phyloP scores from a whole-genome alignment of 35 echinoderm and acorn worm species.

The Chiridota heheva region DNA sequence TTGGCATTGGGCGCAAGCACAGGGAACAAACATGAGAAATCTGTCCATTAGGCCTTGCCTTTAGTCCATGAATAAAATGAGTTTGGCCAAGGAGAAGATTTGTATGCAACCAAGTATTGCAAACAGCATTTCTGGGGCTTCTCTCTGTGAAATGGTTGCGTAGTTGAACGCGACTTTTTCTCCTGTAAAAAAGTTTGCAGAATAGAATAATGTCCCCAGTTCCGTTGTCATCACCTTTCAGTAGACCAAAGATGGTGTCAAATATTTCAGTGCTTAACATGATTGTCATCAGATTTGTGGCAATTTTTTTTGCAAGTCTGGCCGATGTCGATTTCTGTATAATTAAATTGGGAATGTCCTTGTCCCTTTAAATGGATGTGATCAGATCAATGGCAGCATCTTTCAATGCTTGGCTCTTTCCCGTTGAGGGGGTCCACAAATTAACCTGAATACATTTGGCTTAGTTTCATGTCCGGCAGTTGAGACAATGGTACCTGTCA shows the following conservation, averaged over 20 bases:
- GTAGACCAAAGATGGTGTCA: conserved; percentile 6
- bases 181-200: conserved; percentile 32
- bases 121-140: conserved; percentile 17
- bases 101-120: neutral
- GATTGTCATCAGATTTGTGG: neutral
- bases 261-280: conserved; percentile 5
- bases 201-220: neutral
- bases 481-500: no score
- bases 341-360: neutral
- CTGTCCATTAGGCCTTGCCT: neutral
- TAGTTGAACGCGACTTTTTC: conserved; percentile 12
- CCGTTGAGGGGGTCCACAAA: conserved; percentile 16
- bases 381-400: neutral
- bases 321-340: conserved; percentile 12
- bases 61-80: neutral
- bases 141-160: neutral
- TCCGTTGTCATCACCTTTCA: neutral
- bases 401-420: conserved; percentile 21
- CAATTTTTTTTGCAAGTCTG: conserved; percentile 3
- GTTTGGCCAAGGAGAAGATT: conserved; percentile 1
- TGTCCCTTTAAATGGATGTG: neutral
- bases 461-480: neutral
- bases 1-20: neutral
- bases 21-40: neutral
- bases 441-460: neutral